phyloP scores from a whole-genome alignment of 2,113 vertebrate species.

The Eleginops maclovinus region DNA sequence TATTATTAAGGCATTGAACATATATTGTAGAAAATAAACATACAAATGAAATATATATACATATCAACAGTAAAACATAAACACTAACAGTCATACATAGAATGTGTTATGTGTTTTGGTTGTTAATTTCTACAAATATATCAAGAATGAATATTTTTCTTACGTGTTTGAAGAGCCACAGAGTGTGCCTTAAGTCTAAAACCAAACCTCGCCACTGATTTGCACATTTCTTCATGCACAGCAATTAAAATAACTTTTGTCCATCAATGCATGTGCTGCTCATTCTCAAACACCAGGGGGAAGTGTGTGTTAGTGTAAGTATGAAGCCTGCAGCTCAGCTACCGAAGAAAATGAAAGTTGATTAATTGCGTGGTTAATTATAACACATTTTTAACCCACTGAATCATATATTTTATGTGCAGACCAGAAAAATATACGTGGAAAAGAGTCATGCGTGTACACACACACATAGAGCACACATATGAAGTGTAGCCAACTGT shows the following conservation, averaged over 20 bases:
- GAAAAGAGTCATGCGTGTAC: not conserved
- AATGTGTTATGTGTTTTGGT: no score
- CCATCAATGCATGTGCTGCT: conserved; percentile 21
- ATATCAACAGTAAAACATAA: no score
- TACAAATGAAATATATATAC: no score
- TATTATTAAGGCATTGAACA: no score
- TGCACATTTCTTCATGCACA: not conserved
- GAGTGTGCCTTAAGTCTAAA: not conserved
- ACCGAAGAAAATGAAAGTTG: not conserved
- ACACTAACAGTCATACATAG: no score
- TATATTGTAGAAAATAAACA: no score
- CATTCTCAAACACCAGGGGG: conserved; percentile 68
- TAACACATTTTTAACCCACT: not conserved
- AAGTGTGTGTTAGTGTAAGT: conserved; percentile 44
- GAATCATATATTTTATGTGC: not conserved
- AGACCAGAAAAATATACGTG: not conserved
- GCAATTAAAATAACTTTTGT: not conserved
- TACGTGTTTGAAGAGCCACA: not conserved
- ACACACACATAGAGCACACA: not conserved
- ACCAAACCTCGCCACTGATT: not conserved
- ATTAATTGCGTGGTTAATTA: not conserved
- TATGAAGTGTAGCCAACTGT: not conserved
- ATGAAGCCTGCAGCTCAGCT: not conserved
- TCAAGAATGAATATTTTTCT: not conserved
- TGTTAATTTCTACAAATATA: no score